A percentile compares a stretch with the other conserved stretches of the same genome.
Conservation (phyloP, 2,113 vertebrate genomes). For the Maccullochella peelii region DNA sequence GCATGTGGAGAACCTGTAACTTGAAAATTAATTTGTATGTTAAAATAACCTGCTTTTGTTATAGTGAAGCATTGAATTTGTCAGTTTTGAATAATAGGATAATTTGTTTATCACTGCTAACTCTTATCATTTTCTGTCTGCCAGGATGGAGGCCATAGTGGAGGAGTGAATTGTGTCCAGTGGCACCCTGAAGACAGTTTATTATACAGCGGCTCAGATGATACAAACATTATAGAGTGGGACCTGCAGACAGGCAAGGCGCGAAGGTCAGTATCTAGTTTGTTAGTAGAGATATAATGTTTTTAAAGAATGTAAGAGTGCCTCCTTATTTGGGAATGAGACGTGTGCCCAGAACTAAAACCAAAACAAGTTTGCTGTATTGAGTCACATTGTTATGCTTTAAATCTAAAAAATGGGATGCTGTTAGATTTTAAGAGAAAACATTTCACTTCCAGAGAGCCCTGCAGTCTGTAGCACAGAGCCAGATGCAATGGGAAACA, state of each 20-base stretch:
- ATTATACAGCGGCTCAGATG: conserved; percentile 96
- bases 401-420: not conserved
- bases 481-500: not conserved
- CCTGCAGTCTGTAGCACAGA: no score
- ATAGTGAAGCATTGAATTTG: not conserved
- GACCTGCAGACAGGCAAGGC: conserved; percentile 92
- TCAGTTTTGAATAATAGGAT: not conserved
- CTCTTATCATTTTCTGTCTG: not conserved
- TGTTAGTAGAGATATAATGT: not conserved
- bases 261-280: conserved; percentile 85
- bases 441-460: no score
- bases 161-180: conserved; percentile 91
- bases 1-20: not conserved
- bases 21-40: not conserved
- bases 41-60: no score
- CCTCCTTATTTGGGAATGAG: not conserved
- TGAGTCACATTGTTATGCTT: not conserved
- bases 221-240: conserved; percentile 95
- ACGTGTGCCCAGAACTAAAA: not conserved
- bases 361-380: not conserved
- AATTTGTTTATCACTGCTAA: not conserved
- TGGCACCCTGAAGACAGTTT: conserved; percentile 92
- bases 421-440: not conserved
- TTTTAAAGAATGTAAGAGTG: not conserved
- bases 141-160: conserved; percentile 92